A percentile compares a stretch with the other conserved stretches of the same genome.
These are phyloP conservation scores for Drosophila kepulauana DNA, from an alignment of 1,140 invertebrate genomes.

Conservation along the genomic window DNA sequence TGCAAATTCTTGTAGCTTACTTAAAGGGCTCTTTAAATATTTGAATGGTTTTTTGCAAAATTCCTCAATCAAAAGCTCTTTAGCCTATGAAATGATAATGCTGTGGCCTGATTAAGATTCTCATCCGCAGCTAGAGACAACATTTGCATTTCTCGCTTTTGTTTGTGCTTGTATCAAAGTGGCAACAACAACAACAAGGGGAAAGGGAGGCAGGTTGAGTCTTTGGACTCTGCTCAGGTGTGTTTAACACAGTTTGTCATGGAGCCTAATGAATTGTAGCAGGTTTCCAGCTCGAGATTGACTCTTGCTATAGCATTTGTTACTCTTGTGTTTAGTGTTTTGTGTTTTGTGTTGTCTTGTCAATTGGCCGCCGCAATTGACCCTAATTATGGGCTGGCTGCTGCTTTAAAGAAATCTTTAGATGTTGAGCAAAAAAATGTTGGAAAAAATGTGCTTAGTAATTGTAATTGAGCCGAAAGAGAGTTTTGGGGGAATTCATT, in stretches of 20 bases:
- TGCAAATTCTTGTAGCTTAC: background rate
- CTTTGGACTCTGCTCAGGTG: slow-evolving; percentile 5
- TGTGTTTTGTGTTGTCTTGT: slow-evolving; percentile 55
- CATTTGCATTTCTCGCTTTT: slow-evolving; percentile 16
- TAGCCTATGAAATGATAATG: slow-evolving; percentile 6
- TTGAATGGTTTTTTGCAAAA: background rate
- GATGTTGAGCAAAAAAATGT: slow-evolving; percentile 11
- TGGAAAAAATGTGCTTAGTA: slow-evolving; percentile 27
- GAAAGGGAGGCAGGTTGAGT: background rate
- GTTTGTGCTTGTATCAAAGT: slow-evolving; percentile 7
- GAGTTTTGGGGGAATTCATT: slow-evolving; percentile 15
- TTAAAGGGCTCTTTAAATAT: slow-evolving; percentile 14
- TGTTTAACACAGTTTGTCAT: slow-evolving; percentile 57
- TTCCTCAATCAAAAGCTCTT: slow-evolving; percentile 9
- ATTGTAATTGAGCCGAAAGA: slow-evolving; percentile 27
- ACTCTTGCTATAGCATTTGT: slow-evolving; percentile 7
- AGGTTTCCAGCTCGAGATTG: slow-evolving; percentile 24
- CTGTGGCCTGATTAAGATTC: slow-evolving; percentile 17
- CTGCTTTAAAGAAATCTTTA: slow-evolving; percentile 34
- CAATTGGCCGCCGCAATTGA: slow-evolving; percentile 63
- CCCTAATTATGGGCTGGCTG: slow-evolving; percentile 59
- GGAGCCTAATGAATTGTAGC: slow-evolving; percentile 70
- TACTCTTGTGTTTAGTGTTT: slow-evolving; percentile 21
- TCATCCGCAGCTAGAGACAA: slow-evolving; percentile 6
- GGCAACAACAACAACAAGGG: too few species aligned